Conservation (phyloP, 1,140 invertebrate genomes). For the Sitobion miscanthi region DNA sequence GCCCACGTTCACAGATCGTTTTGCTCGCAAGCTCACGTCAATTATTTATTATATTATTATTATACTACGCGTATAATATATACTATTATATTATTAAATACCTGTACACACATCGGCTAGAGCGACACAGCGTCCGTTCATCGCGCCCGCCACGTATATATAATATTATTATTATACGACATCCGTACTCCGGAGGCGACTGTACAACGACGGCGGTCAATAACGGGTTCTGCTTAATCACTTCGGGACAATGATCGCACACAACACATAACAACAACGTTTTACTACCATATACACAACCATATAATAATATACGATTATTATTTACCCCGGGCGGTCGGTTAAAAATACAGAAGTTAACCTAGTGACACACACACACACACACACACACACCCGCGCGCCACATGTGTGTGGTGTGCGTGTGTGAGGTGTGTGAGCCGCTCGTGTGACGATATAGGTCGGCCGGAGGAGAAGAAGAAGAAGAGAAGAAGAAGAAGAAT, state of each 20-base stretch:
- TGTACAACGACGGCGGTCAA: background rate
- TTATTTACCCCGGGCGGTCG: constrained; percentile 34
- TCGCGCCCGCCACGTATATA: background rate
- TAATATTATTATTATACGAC: background rate
- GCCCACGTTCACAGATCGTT: background rate
- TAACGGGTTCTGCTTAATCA: constrained; percentile 44
- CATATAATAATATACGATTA: background rate
- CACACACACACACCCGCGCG: background rate
- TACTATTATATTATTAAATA: background rate
- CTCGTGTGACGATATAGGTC: constrained; percentile 24
- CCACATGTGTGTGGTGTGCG: background rate
- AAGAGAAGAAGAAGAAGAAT: background rate
- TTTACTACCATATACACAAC: constrained; percentile 23
- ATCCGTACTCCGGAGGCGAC: background rate
- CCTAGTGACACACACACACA: constrained; percentile 37
- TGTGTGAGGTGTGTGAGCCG: background rate
- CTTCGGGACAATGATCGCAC: constrained; percentile 37
- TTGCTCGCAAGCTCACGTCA: background rate
- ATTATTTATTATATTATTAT: background rate
- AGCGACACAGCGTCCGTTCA: background rate
- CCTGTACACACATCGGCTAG: background rate
- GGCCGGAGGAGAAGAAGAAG: background rate
- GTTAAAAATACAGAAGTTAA: constrained; percentile 48
- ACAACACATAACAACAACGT: constrained; percentile 15
- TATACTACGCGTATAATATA: background rate